Percentiles rank a stretch among this genome's conserved stretches.
Conservation (phyloP, 2,888 invertebrate genomes). For the Netelia virgata region DNA sequence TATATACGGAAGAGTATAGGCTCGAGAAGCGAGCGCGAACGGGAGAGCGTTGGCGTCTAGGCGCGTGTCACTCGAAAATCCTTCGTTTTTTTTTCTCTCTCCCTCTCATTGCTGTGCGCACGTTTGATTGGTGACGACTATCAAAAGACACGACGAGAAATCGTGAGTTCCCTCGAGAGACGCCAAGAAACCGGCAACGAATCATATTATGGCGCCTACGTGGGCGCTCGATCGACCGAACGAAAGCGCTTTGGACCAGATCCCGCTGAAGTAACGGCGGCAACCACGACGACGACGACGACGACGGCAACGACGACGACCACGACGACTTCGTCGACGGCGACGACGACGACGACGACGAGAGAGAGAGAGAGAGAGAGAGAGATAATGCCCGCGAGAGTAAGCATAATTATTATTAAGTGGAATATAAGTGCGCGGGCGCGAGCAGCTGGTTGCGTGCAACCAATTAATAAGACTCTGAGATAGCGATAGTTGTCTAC, state of each 20-base stretch:
- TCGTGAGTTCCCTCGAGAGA: conserved; percentile 45
- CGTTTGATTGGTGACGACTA: conserved; percentile 52
- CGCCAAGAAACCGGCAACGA: conserved; percentile 72
- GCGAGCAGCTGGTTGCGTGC: conserved; percentile 69
- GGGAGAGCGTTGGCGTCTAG: conserved; percentile 1
- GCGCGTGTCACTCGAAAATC: conserved; percentile 8
- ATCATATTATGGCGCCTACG: conserved; percentile 79
- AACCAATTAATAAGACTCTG: conserved; percentile 72
- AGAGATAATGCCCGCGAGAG: neutral
- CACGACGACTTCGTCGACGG: too few species aligned
- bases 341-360: conserved; percentile 17
- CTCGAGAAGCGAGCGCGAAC: neutral
- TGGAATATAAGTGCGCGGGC: conserved; percentile 72
- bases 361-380: conserved; percentile 46
- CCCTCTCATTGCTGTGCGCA: conserved; percentile 21
- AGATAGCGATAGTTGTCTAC: conserved; percentile 59
- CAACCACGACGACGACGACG: conserved; percentile 20
- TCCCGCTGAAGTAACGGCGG: conserved; percentile 28
- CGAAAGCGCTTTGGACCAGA: conserved; percentile 34
- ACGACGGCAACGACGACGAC: conserved; percentile 20
- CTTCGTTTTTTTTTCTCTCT: conserved; percentile 17
- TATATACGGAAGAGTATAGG: neutral
- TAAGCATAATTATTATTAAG: conserved; percentile 77
- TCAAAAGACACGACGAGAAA: conserved; percentile 46
- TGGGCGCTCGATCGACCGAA: conserved; percentile 73